A percentile compares a stretch with the other conserved stretches of the same genome.
Evolutionary conservation across 1,140 invertebrate genomes (phyloP).

Genomic region (Aphis craccivora): DNA sequence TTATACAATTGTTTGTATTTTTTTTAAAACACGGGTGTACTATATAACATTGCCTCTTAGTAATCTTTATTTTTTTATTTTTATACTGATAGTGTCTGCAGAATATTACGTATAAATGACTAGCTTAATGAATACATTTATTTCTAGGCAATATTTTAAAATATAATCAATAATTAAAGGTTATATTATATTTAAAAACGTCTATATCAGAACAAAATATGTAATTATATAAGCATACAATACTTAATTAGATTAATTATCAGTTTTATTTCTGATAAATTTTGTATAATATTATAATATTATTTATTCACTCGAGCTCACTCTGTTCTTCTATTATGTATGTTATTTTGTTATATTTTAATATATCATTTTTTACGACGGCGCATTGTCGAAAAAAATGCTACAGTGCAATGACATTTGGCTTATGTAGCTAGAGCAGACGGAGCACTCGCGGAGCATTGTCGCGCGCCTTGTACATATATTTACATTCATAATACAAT

Average conservation of each 20-base stretch:
- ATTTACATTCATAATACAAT: not conserved
- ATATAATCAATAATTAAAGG: not conserved
- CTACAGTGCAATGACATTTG: not conserved
- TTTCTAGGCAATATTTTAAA: not conserved
- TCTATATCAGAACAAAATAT: not conserved
- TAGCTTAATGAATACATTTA: not conserved
- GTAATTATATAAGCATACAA: not conserved
- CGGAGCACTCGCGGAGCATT: not conserved
- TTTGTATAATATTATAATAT: not conserved
- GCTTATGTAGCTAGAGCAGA: not conserved
- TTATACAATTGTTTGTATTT: not conserved
- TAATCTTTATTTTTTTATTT: not conserved
- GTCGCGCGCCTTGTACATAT: not conserved
- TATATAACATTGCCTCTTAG: not conserved
- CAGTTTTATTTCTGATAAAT: no score
- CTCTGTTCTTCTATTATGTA: not conserved
- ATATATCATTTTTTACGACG: not conserved
- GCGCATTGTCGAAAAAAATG: not conserved
- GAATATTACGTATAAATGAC: not conserved
- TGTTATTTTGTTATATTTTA: no score
- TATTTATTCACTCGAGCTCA: not conserved
- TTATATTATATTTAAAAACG: not conserved
- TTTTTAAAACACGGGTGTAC: not conserved
- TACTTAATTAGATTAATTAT: no score
- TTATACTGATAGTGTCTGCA: no score